These are phyloP conservation scores for Copidosoma floridanum DNA, from an alignment of 1,140 invertebrate species.

Conservation along the genomic window DNA sequence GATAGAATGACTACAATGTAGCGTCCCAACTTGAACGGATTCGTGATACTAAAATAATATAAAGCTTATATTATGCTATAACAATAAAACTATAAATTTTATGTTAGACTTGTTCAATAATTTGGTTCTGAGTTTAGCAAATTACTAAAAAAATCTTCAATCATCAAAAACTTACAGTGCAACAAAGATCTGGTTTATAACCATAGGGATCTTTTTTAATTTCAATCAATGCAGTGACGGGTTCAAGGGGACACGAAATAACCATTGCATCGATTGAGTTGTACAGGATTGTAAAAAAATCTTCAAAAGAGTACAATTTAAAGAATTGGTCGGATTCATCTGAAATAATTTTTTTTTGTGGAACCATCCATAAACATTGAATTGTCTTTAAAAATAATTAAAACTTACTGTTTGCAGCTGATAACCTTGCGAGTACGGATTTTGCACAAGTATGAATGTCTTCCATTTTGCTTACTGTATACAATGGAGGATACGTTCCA, in stretches of 20 bases:
- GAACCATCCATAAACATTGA: not conserved
- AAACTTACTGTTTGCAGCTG: slow-evolving; percentile 40
- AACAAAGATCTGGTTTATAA: slow-evolving; percentile 52
- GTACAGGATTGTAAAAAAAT: slow-evolving; percentile 53
- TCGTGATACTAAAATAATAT: slow-evolving; percentile 55
- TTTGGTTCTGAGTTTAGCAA: too few species aligned
- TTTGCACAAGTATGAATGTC: slow-evolving; percentile 21
- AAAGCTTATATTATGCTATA: slow-evolving; percentile 18
- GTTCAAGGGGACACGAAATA: too few species aligned
- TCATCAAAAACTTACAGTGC: slow-evolving; percentile 48
- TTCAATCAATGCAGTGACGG: slow-evolving; percentile 49
- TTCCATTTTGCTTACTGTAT: slow-evolving; percentile 43
- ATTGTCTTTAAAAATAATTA: slow-evolving; percentile 7
- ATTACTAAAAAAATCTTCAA: too few species aligned
- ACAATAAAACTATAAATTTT: too few species aligned
- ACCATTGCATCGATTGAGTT: slow-evolving; percentile 47
- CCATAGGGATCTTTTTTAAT: slow-evolving; percentile 58
- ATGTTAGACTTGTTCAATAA: too few species aligned
- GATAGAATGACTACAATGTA: slow-evolving; percentile 57
- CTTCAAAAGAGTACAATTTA: slow-evolving; percentile 59
- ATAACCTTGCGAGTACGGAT: slow-evolving; percentile 51
- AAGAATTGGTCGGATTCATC: slow-evolving; percentile 40
- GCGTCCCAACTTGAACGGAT: slow-evolving; percentile 38
- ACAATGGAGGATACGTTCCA: slow-evolving; percentile 52
- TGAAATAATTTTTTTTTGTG: slow-evolving; percentile 21